Evolutionary conservation across 92 coral and sea anemone genomes (phyloP), one percentile per base, ranked within the genome.

Genomic region (Diadumene lineata): DNA sequence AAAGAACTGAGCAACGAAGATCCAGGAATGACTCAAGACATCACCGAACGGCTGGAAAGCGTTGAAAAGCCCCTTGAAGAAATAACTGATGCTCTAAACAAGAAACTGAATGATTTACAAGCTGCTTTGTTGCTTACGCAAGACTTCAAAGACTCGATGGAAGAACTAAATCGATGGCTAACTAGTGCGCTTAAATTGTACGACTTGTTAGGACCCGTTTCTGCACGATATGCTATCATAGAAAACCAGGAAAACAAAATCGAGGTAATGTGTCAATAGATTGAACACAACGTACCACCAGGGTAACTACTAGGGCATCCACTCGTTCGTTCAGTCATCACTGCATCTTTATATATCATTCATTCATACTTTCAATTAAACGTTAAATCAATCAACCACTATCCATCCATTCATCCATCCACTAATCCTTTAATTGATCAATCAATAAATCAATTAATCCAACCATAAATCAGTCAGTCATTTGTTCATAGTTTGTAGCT

Each of bases 121-220:
- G 64, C 78, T 24, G 96, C 88, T 1, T 74, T 92, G 70, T 72
- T 94, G 18, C 89, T 92, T 23, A 86, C 96, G 61, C 97, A 89
- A 82, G 97, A 89, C 50, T 81, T 94, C 17, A 87, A 80, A 60
- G 96, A 92, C 56, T 90, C 97, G 2, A 43, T 85, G 38, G 96
- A 94, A 29, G 97, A 92, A 72, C 79, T 92, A 31, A 84, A 77
- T 69, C 82, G 89, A 69, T 94, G 98, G 97, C 64, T 94, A 26
- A 78, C 74, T 8, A 89, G 92, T 64, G 89, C 96, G 17, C 86
- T 83, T 55, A 89, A 94, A 79, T 81, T 85, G 66, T 83, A 92
- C 46, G 80, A 76, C 67, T 77, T 94, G 56, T 84, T 89, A 62
- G 98, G 96, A 68, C 96, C 96, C 0, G 86, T 92, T 1, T 94